phyloP scores from a whole-genome alignment of 2,797 vertebrate genomes.

The Myotis pilosus region DNA sequence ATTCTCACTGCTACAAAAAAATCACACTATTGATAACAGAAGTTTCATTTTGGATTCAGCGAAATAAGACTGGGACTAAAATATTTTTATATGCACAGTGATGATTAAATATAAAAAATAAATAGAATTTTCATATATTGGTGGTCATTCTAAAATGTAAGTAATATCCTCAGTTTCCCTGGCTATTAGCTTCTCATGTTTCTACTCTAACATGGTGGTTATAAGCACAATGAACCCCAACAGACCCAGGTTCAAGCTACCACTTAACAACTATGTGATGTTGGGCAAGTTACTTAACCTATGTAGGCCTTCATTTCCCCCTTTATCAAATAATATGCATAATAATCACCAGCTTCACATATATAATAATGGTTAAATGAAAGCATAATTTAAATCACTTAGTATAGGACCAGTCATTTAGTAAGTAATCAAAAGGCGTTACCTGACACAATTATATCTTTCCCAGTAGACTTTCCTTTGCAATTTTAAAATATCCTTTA shows the following conservation, averaged over 20 bases:
- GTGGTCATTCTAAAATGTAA: slow-evolving; percentile 6
- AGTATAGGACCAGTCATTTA: background rate
- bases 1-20: background rate
- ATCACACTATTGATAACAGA: background rate
- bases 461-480: background rate
- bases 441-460: background rate
- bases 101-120: background rate
- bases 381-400: background rate
- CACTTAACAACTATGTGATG: background rate
- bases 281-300: background rate
- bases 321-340: background rate
- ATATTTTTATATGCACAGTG: background rate
- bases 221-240: background rate
- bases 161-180: background rate
- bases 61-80: background rate
- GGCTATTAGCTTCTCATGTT: background rate
- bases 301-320: background rate
- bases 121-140: background rate
- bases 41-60: background rate
- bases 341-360: background rate
- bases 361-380: background rate
- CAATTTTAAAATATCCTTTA: background rate
- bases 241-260: background rate
- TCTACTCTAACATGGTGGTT: background rate
- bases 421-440: background rate